Evolutionary conservation across 2,888 invertebrate species (phyloP).

Genomic region (Xestobium rufovillosum): DNA sequence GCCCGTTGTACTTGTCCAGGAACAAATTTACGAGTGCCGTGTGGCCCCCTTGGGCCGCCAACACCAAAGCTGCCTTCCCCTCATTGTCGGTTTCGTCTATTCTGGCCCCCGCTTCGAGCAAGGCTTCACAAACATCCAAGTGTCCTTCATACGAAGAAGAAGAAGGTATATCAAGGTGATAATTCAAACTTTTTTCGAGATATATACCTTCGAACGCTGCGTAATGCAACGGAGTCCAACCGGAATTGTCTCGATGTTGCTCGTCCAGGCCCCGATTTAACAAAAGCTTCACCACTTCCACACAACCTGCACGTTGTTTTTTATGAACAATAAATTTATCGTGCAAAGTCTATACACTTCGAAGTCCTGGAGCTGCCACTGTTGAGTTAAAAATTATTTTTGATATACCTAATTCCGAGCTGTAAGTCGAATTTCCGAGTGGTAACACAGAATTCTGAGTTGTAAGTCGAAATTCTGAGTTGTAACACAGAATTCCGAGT

Average conservation of each 20-base stretch:
- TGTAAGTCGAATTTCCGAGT: too few relatives aligned
- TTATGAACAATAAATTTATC: background rate
- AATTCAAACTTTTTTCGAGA: background rate
- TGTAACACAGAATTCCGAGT: too few relatives aligned
- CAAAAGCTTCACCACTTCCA: slow-evolving; percentile 82
- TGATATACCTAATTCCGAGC: too few relatives aligned
- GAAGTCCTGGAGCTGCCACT: too few relatives aligned
- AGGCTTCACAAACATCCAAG: slow-evolving; percentile 69
- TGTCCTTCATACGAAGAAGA: too few relatives aligned
- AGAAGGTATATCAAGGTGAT: too few relatives aligned
- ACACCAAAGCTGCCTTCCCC: slow-evolving; percentile 77
- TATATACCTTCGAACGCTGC: slow-evolving; percentile 78
- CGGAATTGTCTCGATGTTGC: slow-evolving; percentile 85
- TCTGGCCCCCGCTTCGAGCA: slow-evolving; percentile 81
- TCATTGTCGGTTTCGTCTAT: slow-evolving; percentile 88
- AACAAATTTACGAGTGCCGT: slow-evolving; percentile 57
- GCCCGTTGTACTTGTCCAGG: slow-evolving; percentile 67
- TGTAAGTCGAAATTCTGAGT: too few relatives aligned
- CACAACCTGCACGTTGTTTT: slow-evolving; percentile 49
- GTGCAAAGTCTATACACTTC: too few relatives aligned
- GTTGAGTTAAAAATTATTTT: too few relatives aligned
- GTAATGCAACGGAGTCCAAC: slow-evolving; percentile 96
- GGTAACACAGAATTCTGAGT: too few relatives aligned
- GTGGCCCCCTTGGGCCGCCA: slow-evolving; percentile 88
- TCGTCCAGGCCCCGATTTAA: slow-evolving; percentile 82